Evolutionary conservation across 2,113 vertebrate species (phyloP), one percentile per base, ranked within the genome.

Genomic region (Synchiropus splendidus): DNA sequence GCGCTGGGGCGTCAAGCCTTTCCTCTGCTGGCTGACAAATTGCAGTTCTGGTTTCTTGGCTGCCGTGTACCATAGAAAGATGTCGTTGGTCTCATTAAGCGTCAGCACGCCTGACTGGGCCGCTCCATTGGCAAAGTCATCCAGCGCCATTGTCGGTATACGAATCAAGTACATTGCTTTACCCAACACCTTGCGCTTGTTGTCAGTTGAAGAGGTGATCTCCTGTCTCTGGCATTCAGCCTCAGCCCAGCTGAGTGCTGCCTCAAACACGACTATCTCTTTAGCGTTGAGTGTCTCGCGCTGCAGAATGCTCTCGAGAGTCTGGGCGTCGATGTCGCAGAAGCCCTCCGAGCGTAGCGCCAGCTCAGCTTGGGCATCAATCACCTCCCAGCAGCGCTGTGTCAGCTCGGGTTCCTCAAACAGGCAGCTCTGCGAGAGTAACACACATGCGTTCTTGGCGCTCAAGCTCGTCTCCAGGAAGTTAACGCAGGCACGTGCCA

Each of bases 301-400:
- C 65, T 84, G 85, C 50, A 98, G 88, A 70, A 98, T 98, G 72
- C 92, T 97, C 86, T 98, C 90, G 50, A 98, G 88, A 0, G 93
- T 98, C 77, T 93, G 90, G 66, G 88, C 84, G 79, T 98, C 94
- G 48, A 98, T 97, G 85, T 98, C 93, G 11, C 92, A 95, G 85
- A 98, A 98, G 3, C 94, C 94, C 68, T 98, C 94, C 0, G 93
- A 97, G 80, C 91, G 89, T 67, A 98, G 83, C 18, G 94, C 94
- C 43, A 97, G 82, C 76, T 98, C 94, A 0, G 94, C 94, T 32
- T 98, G 94, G 50, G 94, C 91, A 50, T 98, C 94, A 43, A 98
- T 98, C 73, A 98, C 94, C 72, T 98, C 94, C 94, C 94, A 98
- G 78, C 94, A 98, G 33, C 94, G 90, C 82, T 98, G 93, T 35